These are phyloP conservation scores for Hapalemur alaotrensis DNA, from an alignment of 2,797 vertebrate genomes.

Conservation along the genomic window DNA sequence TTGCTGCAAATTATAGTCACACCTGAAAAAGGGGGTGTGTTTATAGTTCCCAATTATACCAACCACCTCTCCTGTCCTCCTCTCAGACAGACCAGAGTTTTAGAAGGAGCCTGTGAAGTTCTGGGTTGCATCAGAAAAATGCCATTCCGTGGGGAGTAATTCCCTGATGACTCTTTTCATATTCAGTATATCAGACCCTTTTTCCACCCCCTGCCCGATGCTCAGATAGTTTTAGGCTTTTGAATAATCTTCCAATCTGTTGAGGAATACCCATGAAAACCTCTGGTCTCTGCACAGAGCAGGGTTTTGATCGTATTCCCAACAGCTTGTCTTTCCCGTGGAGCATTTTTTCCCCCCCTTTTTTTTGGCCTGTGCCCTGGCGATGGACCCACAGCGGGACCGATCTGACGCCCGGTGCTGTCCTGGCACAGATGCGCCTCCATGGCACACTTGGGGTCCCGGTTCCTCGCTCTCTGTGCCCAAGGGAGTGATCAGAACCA, in stretches of 20 bases:
- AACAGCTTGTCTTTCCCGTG: constrained; percentile 45
- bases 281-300: not conserved
- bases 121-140: constrained; percentile 55
- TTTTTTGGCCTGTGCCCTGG: constrained; percentile 59
- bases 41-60: not conserved
- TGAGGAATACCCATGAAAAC: constrained; percentile 63
- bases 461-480: constrained; percentile 64
- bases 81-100: not conserved
- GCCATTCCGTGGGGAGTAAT: not conserved
- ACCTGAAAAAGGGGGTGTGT: not conserved
- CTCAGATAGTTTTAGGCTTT: constrained; percentile 57
- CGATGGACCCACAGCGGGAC: constrained; percentile 63
- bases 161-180: not conserved
- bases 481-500: constrained; percentile 78
- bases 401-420: constrained; percentile 20
- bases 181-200: not conserved
- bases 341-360: not conserved
- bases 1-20: constrained; percentile 57
- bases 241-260: constrained; percentile 32
- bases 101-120: constrained; percentile 50
- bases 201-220: not conserved
- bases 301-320: constrained; percentile 67
- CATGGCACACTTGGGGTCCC: constrained; percentile 50
- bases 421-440: constrained; percentile 32
- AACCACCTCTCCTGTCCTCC: not conserved